Evolutionary conservation across 2,888 invertebrate species (phyloP).

Genomic region (Sinotaia quadrata): DNA sequence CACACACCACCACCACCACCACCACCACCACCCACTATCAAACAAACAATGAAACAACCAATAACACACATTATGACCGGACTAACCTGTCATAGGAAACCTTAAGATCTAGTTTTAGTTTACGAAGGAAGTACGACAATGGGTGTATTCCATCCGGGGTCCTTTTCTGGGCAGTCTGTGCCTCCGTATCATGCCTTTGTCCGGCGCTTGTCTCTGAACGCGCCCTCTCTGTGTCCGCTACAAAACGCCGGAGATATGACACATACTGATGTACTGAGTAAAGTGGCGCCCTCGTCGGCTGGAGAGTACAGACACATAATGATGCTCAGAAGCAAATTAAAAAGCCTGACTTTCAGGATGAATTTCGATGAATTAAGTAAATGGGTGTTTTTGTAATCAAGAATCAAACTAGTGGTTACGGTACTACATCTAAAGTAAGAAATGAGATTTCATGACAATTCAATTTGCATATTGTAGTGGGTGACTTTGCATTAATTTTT

Average conservation of each 20-base stretch:
- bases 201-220: slow-evolving; percentile 7
- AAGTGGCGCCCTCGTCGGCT: slow-evolving; percentile 58
- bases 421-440: no score
- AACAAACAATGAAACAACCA: background rate
- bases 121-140: slow-evolving; percentile 88
- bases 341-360: no score
- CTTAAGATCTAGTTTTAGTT: slow-evolving; percentile 87
- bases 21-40: background rate
- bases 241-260: slow-evolving; percentile 49
- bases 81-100: slow-evolving; percentile 89
- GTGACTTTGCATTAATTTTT: no score
- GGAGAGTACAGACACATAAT: slow-evolving; percentile 7
- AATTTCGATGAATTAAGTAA: no score
- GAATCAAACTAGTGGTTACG: no score
- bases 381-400: no score
- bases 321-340: background rate
- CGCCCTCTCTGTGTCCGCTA: slow-evolving; percentile 32
- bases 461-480: no score
- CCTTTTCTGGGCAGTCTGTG: slow-evolving; percentile 8
- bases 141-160: slow-evolving; percentile 80
- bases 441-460: no score
- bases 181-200: slow-evolving; percentile 21
- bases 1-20: background rate
- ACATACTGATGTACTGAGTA: slow-evolving; percentile 56
- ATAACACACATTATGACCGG: background rate